Evolutionary conservation across 2,888 invertebrate species (phyloP).

Genomic region (Steinernema scapterisci): DNA sequence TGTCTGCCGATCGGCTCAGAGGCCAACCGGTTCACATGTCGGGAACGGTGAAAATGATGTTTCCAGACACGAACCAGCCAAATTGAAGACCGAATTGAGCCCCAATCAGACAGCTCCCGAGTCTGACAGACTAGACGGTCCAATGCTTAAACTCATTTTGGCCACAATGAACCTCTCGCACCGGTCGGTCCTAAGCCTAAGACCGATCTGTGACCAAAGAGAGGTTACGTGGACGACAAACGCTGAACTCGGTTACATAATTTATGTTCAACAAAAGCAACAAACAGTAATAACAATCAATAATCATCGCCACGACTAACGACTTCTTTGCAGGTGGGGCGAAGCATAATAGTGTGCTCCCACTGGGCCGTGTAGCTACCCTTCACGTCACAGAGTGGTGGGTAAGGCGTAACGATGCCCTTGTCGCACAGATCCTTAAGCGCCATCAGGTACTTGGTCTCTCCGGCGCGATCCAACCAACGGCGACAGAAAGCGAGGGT

Average conservation of each 20-base stretch:
- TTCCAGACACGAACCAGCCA: too few relatives aligned
- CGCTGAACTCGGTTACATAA: neutral
- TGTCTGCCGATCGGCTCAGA: too few relatives aligned
- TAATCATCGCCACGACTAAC: slow-evolving; percentile 95
- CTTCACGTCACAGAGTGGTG: slow-evolving; percentile 93
- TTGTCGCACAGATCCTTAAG: slow-evolving; percentile 97
- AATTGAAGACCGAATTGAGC: too few relatives aligned
- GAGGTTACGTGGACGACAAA: too few relatives aligned
- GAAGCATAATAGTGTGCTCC: slow-evolving; percentile 93
- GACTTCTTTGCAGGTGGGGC: slow-evolving; percentile 98
- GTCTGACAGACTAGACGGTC: too few relatives aligned
- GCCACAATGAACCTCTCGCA: too few relatives aligned
- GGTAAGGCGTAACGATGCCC: slow-evolving; percentile 95
- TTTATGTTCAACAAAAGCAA: slow-evolving; percentile 27
- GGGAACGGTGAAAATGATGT: too few relatives aligned
- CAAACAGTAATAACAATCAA: slow-evolving; percentile 70
- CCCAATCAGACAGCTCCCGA: too few relatives aligned
- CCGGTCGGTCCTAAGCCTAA: too few relatives aligned
- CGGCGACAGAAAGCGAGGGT: slow-evolving; percentile 98
- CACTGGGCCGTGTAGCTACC: slow-evolving; percentile 99
- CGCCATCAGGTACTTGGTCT: slow-evolving; percentile 96
- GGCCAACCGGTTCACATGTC: too few relatives aligned
- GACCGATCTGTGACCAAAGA: too few relatives aligned
- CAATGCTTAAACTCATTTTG: too few relatives aligned
- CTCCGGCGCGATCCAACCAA: slow-evolving; percentile 95